Base-by-base conservation (phyloP, 2,797 vertebrate genomes). In the Schizopygopsis pylzovi region DNA sequence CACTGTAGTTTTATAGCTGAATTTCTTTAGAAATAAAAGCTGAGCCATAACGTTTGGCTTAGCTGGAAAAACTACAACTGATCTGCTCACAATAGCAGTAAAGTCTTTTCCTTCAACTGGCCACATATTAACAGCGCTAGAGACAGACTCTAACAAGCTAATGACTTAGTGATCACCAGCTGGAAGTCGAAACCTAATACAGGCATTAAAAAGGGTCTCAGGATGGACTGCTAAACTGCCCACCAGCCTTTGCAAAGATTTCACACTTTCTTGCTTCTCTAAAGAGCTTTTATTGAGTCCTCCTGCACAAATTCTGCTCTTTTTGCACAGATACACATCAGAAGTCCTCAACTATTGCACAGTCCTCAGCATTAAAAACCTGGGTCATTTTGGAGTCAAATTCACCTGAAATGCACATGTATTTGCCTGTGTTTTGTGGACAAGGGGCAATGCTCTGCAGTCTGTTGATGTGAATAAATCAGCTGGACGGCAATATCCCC, bases 121-220 rank as follows among this genome's bases (percentile, higher is more conserved):
- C 47, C 25, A 39, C 72, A 28, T 81, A 81, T 85, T 85, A 52
- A 85, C 63, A 61, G 82, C 63, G 0, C 49, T n/a, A 79, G 37
- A 81, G 82, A 80, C 49, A 75, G 70, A 84, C n/a, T 81, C 71
- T 82, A 82, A 85, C 71, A 20, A 76, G 82, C 41, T 87, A 87
- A 81, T 85, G 82, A 87, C 71, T 87, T 84, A 67, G 75, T 83
- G 77, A 80, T 84, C 78, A 76, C 71, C 15, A 33, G 47, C 71
- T 76, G 86, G 52, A 77, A 12, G 70, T 84, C 28, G 25, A 87
- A 84, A 41, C 33, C 22, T 37, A 84, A 59, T 63, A 76, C 82
- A 59, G 70, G 45, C 22, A 72, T 73, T 10, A 37, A 41, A 56
- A 79, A 72, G 73, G 7, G 25, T 84, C 59, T 52, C 47, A 1